Percentiles rank a stretch among this genome's conserved stretches.
Evolutionary conservation across 2,888 invertebrate species (phyloP).

Genomic region (Teleogryllus oceanicus): DNA sequence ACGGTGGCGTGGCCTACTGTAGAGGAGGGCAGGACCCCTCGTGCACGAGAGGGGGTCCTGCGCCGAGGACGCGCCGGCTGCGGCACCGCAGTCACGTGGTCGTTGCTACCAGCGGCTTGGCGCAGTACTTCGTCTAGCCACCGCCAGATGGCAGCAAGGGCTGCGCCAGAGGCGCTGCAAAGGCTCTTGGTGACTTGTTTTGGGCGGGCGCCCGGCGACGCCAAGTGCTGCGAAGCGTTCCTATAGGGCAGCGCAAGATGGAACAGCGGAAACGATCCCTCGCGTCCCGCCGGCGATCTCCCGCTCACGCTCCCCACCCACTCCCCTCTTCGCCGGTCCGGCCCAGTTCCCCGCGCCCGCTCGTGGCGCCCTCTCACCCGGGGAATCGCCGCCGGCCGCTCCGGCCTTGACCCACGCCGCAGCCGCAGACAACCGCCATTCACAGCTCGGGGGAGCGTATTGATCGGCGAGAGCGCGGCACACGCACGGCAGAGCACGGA

Average conservation of each 20-base stretch:
- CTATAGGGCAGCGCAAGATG: not conserved
- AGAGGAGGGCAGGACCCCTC: not conserved
- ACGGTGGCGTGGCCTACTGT: not conserved
- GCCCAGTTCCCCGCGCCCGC: not conserved
- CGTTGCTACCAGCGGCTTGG: conserved; percentile 50
- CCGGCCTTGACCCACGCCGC: conserved; percentile 18
- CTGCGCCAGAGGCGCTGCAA: not conserved
- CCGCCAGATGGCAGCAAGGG: not conserved
- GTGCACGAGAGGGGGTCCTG: not conserved
- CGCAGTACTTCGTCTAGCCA: conserved; percentile 21
- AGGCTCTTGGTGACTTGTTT: too few species aligned
- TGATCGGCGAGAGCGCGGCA: not conserved
- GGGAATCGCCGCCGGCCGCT: not conserved
- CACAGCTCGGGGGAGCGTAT: conserved; percentile 9
- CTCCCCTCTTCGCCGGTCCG: not conserved
- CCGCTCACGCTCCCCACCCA: not conserved
- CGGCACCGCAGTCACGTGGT: not conserved
- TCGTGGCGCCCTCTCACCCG: not conserved
- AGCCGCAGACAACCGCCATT: conserved; percentile 7
- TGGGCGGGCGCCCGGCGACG: not conserved
- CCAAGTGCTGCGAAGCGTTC: too few species aligned
- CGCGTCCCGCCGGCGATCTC: not conserved
- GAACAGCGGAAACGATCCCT: too few species aligned
- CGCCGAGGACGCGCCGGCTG: not conserved
- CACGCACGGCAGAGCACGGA: not conserved